phyloP scores from a whole-genome alignment of 2,797 vertebrate genomes.

The Chromobotia macracanthus region DNA sequence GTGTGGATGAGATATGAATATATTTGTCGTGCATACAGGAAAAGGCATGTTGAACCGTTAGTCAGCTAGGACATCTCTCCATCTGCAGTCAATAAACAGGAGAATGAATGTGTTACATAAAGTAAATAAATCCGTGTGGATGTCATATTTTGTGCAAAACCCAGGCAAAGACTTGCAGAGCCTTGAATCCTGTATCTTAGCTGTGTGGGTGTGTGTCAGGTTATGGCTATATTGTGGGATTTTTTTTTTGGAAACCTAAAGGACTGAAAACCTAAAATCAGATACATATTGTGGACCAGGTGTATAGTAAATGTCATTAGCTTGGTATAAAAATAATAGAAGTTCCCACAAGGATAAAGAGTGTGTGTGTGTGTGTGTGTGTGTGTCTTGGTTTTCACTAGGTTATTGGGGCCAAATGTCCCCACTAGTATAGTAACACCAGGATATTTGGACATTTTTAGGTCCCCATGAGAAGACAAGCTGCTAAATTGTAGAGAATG shows the following conservation, averaged over 20 bases:
- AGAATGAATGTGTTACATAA: conserved; percentile 54
- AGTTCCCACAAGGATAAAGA: neutral
- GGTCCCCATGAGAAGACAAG: no score
- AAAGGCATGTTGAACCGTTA: conserved; percentile 40
- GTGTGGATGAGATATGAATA: conserved; percentile 25
- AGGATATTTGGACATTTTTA: no score
- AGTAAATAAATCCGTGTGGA: conserved; percentile 58
- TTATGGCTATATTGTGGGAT: neutral
- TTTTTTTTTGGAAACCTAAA: neutral
- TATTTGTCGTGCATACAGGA: conserved; percentile 16
- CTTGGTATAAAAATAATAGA: neutral
- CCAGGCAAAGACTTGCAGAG: conserved; percentile 4
- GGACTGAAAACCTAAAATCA: no score
- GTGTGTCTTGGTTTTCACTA: no score
- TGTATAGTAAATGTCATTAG: neutral
- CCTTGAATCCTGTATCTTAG: neutral
- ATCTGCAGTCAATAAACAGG: conserved; percentile 58
- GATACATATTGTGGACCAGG: no score
- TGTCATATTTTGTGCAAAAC: conserved; percentile 33
- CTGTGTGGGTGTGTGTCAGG: neutral
- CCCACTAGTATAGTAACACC: no score
- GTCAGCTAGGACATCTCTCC: conserved; percentile 32
- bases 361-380: no score
- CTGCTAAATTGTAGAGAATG: no score
- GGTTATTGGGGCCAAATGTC: no score